Evolutionary conservation across 2,113 vertebrate species (phyloP), one percentile per base, ranked within the genome.

Genomic region (Anolis sagrei): DNA sequence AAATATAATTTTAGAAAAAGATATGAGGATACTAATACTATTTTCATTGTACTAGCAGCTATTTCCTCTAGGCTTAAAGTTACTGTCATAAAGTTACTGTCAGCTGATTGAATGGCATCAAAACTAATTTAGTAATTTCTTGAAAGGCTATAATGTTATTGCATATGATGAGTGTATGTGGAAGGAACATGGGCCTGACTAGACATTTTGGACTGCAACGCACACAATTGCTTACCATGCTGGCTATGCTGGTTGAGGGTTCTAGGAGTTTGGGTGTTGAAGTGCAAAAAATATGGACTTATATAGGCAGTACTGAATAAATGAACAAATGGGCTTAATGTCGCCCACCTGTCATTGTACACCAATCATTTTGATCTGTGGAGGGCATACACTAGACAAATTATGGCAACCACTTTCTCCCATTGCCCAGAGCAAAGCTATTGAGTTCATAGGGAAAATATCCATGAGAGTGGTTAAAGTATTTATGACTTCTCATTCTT

Each of bases 1-100:
- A 58, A 54, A 54, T 7, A 18, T 18, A 92, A 88, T 84, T 89
- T 79, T 89, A 32, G 51, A 84, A 91, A 89, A 91, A 87, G 79
- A 7, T 1, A 66, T 73, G 23, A 32, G 62, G 6, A 51, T 7
- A 6, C 44, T n/a, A 5, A 29, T 69, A 16, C 4, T 39, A 39
- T 77, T 14, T 68, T 61, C 4, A 11, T 4, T 85, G 29, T 19
- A 32, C 29, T 4, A 23, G 23, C 19, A 39, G 36, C 64, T 85
- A 29, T 8, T 79, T n/a, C 2, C 7, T 1, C 36, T 7, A 79
- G n/a, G 51, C 4, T 27, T 85, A 85, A 70, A 8, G 21, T 13
- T 25, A 58, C 1, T 62, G 54, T 44, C 61, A 6, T 9, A 25
- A 36, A 13, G 34, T 68, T 27, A 73, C 14, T 58, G 16, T 13